Conservation (phyloP, 2,113 vertebrate species). For the Apus apus region DNA sequence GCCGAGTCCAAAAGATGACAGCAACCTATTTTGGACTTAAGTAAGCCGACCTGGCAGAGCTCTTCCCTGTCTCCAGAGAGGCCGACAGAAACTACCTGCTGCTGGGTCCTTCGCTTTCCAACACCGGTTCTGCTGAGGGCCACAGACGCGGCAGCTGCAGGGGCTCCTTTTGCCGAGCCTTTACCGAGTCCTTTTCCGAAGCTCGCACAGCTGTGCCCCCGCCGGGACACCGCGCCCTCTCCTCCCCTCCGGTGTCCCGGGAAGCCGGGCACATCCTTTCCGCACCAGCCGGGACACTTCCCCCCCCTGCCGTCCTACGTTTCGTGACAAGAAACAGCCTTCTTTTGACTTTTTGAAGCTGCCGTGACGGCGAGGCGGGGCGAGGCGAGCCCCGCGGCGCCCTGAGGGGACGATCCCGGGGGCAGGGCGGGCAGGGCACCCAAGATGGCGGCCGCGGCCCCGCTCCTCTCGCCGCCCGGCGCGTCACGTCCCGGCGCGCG, state of each 20-base stretch:
- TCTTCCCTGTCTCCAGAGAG: neutral
- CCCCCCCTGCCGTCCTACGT: neutral
- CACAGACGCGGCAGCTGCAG: neutral
- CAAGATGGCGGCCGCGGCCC: no score
- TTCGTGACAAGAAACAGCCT: neutral
- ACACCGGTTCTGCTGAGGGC: neutral
- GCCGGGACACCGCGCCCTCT: no score
- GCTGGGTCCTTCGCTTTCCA: neutral
- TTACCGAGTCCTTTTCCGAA: rapidly evolving
- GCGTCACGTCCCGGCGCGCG: no score
- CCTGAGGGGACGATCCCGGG: no score
- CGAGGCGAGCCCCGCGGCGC: no score
- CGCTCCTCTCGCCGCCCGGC: no score
- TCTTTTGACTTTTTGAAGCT: neutral
- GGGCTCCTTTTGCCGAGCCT: neutral
- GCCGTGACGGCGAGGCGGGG: no score
- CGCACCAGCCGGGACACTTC: neutral
- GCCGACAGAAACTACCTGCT: neutral
- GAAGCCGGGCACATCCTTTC: neutral
- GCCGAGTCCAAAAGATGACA: neutral
- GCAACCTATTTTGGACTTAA: neutral
- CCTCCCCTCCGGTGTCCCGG: neutral
- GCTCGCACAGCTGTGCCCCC: neutral
- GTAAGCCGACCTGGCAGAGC: neutral
- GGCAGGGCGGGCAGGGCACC: no score